Evolutionary conservation across 2,113 vertebrate genomes (phyloP).

Genomic region (Scopus umbretta): DNA sequence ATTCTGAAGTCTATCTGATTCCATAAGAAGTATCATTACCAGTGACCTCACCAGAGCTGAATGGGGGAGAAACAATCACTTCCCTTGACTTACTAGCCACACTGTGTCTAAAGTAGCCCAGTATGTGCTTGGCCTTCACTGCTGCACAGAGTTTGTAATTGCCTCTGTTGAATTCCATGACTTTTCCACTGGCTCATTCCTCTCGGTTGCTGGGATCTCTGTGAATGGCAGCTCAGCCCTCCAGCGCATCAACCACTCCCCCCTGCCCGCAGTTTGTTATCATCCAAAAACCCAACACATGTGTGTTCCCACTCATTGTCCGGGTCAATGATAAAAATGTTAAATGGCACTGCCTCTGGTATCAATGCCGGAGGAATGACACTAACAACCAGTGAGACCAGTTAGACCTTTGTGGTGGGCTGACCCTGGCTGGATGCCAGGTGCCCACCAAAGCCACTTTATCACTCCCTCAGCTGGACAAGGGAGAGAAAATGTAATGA

Average conservation of each 20-base stretch:
- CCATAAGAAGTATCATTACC: neutral
- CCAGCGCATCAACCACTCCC: neutral
- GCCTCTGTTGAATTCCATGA: neutral
- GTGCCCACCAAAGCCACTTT: neutral
- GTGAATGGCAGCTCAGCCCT: neutral
- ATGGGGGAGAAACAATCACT: neutral
- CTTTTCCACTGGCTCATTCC: neutral
- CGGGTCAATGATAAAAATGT: neutral
- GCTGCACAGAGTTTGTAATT: neutral
- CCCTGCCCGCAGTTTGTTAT: neutral
- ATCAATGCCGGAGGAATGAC: neutral
- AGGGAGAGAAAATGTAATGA: neutral
- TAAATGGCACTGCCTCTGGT: neutral
- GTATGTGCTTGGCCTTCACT: neutral
- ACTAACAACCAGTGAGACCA: neutral
- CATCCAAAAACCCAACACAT: neutral
- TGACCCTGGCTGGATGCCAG: neutral
- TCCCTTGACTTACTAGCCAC: neutral
- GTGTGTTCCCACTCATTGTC: neutral
- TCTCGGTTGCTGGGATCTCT: neutral
- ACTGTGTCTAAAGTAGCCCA: rapidly evolving
- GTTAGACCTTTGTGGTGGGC: neutral
- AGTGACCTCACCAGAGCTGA: neutral
- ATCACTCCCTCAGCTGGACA: neutral
- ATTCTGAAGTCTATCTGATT: neutral